Conservation (phyloP, 2,888 invertebrate genomes). For the Petrolisthes cinctipes region DNA sequence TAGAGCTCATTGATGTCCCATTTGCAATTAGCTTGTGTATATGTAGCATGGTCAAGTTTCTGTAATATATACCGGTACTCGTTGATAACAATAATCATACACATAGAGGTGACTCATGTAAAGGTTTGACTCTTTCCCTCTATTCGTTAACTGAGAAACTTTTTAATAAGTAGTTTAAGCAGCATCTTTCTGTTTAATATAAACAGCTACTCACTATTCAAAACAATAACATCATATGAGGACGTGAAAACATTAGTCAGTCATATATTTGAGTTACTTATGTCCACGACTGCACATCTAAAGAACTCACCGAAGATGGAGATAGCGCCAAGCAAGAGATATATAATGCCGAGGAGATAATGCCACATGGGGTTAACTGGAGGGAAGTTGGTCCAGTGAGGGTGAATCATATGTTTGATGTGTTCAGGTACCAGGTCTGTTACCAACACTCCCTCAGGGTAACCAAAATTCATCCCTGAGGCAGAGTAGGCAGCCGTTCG, state of each 20-base stretch:
- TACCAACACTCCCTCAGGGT: slow-evolving; percentile 41
- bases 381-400: slow-evolving; percentile 68
- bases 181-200: too few species aligned
- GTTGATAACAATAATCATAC: background rate
- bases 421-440: slow-evolving; percentile 65
- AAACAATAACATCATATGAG: too few species aligned
- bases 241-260: too few species aligned
- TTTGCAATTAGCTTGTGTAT: too few species aligned
- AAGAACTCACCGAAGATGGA: slow-evolving; percentile 29
- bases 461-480: slow-evolving; percentile 27
- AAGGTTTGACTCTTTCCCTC: too few species aligned
- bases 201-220: too few species aligned
- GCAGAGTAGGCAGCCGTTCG: slow-evolving; percentile 6
- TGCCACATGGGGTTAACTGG: slow-evolving; percentile 68
- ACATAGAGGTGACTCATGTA: background rate
- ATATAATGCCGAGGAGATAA: slow-evolving; percentile 67
- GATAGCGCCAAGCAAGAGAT: slow-evolving; percentile 61
- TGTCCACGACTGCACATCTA: too few species aligned
- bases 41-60: too few species aligned
- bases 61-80: background rate
- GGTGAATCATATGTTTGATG: slow-evolving; percentile 67
- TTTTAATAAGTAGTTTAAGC: too few species aligned
- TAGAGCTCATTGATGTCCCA: too few species aligned
- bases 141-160: too few species aligned
- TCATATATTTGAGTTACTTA: too few species aligned